Evolutionary conservation across 2,113 vertebrate species (phyloP).

Genomic region (Columba janthina): DNA sequence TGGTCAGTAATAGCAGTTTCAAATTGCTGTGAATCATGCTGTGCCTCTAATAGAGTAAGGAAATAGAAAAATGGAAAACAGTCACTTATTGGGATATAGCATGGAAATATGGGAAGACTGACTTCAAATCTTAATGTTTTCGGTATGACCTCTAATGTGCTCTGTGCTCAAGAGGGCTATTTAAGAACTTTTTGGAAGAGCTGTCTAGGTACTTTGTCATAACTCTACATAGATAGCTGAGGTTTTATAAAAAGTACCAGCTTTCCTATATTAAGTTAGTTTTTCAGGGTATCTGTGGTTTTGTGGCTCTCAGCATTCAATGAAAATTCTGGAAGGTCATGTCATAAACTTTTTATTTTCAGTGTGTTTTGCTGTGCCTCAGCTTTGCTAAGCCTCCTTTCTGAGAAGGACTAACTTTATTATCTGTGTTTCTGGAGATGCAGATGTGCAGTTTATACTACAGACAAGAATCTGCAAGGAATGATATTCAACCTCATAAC

Average conservation of each 20-base stretch:
- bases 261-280: not conserved
- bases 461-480: not conserved
- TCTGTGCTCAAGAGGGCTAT: not conserved
- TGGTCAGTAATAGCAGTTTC: not conserved
- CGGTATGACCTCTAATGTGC: not conserved
- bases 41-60: slow-evolving; percentile 35
- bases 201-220: not conserved
- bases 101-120: not conserved
- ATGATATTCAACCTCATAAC: not conserved
- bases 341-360: not conserved
- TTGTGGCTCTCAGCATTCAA: not conserved
- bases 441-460: not conserved
- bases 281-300: not conserved
- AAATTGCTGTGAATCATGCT: slow-evolving; percentile 15
- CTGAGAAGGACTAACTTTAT: not conserved
- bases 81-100: not conserved
- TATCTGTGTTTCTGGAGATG: not conserved
- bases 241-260: not conserved
- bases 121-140: slow-evolving; percentile 32
- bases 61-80: slow-evolving; percentile 34
- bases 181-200: not conserved
- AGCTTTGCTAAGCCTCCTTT: not conserved
- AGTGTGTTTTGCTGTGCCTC: not conserved
- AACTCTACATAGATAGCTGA: not conserved
- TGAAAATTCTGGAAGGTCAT: not conserved